Percentiles rank a stretch among this genome's conserved stretches.
Conservation (phyloP, 2,113 vertebrate species). For the Austrofundulus limnaeus region DNA sequence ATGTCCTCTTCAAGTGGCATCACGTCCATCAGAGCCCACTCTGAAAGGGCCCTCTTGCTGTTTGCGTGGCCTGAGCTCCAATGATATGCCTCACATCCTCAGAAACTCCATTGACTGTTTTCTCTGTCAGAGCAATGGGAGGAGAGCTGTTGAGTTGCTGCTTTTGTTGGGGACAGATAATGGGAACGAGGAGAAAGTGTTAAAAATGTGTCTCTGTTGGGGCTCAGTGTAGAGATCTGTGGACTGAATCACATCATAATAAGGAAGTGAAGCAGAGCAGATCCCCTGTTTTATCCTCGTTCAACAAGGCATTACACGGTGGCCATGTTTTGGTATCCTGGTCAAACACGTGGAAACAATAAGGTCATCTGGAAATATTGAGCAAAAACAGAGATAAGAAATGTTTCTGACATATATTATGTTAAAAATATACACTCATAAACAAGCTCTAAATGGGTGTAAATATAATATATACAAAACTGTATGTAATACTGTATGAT, state of each 20-base stretch:
- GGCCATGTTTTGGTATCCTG: slow-evolving; percentile 69
- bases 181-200: slow-evolving; percentile 74
- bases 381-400: slow-evolving; percentile 8
- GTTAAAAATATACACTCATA: background rate
- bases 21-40: slow-evolving; percentile 79
- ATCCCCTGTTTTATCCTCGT: slow-evolving; percentile 67
- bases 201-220: slow-evolving; percentile 80
- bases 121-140: slow-evolving; percentile 70
- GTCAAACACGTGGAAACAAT: slow-evolving; percentile 65
- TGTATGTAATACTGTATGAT: too few relatives aligned
- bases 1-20: slow-evolving; percentile 87
- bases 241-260: slow-evolving; percentile 83
- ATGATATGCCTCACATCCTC: slow-evolving; percentile 84
- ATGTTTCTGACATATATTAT: background rate
- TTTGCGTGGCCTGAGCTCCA: slow-evolving; percentile 80
- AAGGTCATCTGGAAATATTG: slow-evolving; percentile 39
- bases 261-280: slow-evolving; percentile 74
- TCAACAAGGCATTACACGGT: slow-evolving; percentile 67
- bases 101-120: slow-evolving; percentile 79
- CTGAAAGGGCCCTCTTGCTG: slow-evolving; percentile 82
- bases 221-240: slow-evolving; percentile 74
- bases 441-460: too few relatives aligned
- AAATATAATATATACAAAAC: too few relatives aligned
- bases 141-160: slow-evolving; percentile 72
- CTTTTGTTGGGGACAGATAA: slow-evolving; percentile 74